Percentiles rank a stretch among this genome's conserved stretches.
Conservation (phyloP, 2,888 invertebrate species). For the Abscondita cerata region DNA sequence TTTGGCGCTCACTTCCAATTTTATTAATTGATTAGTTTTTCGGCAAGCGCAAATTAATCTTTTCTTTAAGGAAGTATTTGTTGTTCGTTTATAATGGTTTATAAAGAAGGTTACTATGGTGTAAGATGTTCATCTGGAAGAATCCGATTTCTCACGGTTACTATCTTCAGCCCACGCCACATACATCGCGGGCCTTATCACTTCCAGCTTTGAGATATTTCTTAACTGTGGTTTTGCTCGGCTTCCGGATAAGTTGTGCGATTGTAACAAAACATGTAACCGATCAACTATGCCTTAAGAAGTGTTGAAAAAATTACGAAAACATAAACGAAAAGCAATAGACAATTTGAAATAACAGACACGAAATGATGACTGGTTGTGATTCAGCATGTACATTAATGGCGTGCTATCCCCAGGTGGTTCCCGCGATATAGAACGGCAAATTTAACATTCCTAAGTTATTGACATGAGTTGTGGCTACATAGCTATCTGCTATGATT, state of each 20-base stretch:
- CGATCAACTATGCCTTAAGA: background rate
- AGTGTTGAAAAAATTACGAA: background rate
- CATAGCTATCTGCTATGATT: constrained; percentile 20
- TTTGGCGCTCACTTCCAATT: too few relatives aligned
- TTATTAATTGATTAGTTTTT: too few relatives aligned
- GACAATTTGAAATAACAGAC: constrained; percentile 19
- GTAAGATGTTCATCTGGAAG: constrained; percentile 21
- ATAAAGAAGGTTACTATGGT: background rate
- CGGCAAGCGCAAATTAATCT: too few relatives aligned
- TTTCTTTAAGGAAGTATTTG: background rate
- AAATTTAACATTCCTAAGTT: constrained; percentile 25
- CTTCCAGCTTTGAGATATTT: constrained; percentile 39
- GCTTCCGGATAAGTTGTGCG: constrained; percentile 36
- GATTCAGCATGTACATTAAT: constrained; percentile 14
- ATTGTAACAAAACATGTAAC: constrained; percentile 9
- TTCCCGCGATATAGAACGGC: constrained; percentile 31
- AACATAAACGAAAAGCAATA: constrained; percentile 3
- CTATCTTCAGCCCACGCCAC: constrained; percentile 40
- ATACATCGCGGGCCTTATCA: constrained; percentile 37
- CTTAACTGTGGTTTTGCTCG: constrained; percentile 40
- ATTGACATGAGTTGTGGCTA: constrained; percentile 21
- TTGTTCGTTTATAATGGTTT: constrained; percentile 3
- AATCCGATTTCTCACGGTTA: constrained; percentile 40
- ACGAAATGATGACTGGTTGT: constrained; percentile 20
- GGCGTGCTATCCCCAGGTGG: constrained; percentile 37